A percentile compares a stretch with the other conserved stretches of the same genome.
These are phyloP conservation scores for Musca vetustissima DNA, from an alignment of 1,140 invertebrate genomes.

Conservation along the genomic window DNA sequence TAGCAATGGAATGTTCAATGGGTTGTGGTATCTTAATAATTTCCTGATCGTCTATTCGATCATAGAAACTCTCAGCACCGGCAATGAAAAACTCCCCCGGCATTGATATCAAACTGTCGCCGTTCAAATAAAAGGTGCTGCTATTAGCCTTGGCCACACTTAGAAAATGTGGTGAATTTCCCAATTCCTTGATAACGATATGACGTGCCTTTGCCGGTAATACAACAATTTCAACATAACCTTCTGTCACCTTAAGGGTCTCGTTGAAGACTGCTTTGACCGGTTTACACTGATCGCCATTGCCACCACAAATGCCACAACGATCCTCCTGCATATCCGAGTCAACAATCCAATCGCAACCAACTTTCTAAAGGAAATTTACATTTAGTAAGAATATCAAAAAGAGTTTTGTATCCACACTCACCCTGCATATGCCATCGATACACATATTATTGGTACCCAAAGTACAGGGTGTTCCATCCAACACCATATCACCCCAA, in stretches of 20 bases:
- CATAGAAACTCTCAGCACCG: slow-evolving; percentile 80
- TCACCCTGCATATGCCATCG: slow-evolving; percentile 73
- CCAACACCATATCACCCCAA: slow-evolving; percentile 70
- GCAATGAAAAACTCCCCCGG: slow-evolving; percentile 81
- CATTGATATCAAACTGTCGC: slow-evolving; percentile 76
- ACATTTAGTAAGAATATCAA: slow-evolving; percentile 33
- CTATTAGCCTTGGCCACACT: slow-evolving; percentile 71
- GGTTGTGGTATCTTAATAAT: slow-evolving; percentile 80
- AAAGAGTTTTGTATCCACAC: slow-evolving; percentile 27
- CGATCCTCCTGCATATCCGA: slow-evolving; percentile 79
- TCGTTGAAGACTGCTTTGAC: slow-evolving; percentile 59
- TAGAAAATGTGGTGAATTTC: slow-evolving; percentile 80
- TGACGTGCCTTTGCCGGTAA: slow-evolving; percentile 81
- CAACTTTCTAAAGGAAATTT: slow-evolving; percentile 68
- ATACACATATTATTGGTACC: slow-evolving; percentile 80
- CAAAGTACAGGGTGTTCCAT: slow-evolving; percentile 79
- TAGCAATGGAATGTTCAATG: slow-evolving; percentile 76
- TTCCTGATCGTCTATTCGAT: slow-evolving; percentile 78
- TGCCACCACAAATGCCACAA: slow-evolving; percentile 84
- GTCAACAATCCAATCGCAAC: slow-evolving; percentile 88
- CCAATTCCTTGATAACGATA: slow-evolving; percentile 78
- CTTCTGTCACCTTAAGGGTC: slow-evolving; percentile 43
- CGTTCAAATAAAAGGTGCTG: slow-evolving; percentile 78
- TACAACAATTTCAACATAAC: slow-evolving; percentile 65
- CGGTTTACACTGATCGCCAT: slow-evolving; percentile 79